Evolutionary conservation across 2,113 vertebrate species (phyloP), one percentile per base, ranked within the genome.

Genomic region (Aramus guarauna): DNA sequence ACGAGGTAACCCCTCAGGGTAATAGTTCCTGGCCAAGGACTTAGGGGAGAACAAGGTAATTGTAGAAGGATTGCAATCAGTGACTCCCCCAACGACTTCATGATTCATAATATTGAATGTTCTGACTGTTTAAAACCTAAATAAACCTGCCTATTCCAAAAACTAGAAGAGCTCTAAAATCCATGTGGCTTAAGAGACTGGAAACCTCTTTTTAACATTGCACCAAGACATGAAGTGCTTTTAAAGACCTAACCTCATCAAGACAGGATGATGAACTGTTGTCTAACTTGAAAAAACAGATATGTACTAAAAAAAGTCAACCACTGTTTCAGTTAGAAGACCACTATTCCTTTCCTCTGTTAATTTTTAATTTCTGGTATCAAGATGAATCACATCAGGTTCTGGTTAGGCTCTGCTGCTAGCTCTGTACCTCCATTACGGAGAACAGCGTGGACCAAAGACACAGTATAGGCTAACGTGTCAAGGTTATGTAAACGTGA

Each of bases 61-160:
- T 89, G 82, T 88, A 90, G 86, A 95, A 94, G 91, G 23, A 81
- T 12, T 94, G 79, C 91, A 94, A 91, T 96, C 79, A 90, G 58
- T 84, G 88, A 95, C 85, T 96, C 69, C 41, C 62, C 67, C 66
- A 77, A 89, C n/a, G 11, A 72, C 68, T 92, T 91, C 62, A 50
- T 94, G 89, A 91, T 94, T 97, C 87, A 89, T 87, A 76, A 29
- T 90, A 85, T 59, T 92, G 52, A 90, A 73, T 68, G 36, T 90
- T 92, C 76, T 77, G 66, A 67, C 71, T 81, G 36, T 75, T 92
- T 64, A 78, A 91, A 80, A 91, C 37, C 56, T 71, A 91, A 88
- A 85, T 37, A 89, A 66, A 48, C 39, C 24, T 72, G 9, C 48
- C 34, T 84, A 14, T 64, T 94, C 89, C 34, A 82, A 92, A 92